phyloP scores from a whole-genome alignment of 2,797 vertebrate genomes.

The Crypturellus tataupa region DNA sequence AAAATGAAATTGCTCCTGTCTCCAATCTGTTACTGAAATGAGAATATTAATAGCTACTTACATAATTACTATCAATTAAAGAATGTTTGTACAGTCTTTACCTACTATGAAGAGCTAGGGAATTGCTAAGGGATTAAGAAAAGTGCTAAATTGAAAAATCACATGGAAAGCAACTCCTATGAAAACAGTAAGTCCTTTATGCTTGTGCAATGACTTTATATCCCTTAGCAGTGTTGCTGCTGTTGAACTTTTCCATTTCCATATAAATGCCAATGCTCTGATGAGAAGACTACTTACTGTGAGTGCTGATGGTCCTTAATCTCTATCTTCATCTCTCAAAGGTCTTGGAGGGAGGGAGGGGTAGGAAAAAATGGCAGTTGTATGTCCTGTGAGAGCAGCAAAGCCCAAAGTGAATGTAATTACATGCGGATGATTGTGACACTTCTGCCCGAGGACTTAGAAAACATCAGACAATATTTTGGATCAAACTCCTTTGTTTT shows the following conservation, averaged over 20 bases:
- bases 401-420: not conserved
- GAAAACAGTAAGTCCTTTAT: slow-evolving; percentile 13
- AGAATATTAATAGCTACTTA: not conserved
- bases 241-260: slow-evolving; percentile 7
- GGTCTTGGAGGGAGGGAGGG: not conserved
- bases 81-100: not conserved
- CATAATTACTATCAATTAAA: not conserved
- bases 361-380: not conserved
- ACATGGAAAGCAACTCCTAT: not conserved
- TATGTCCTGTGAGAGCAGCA: not conserved
- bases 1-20: not conserved
- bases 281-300: not conserved
- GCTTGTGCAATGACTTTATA: not conserved
- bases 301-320: not conserved
- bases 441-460: not conserved
- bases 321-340: not conserved
- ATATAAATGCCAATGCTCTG: slow-evolving; percentile 20
- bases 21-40: not conserved
- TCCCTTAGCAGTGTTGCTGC: not conserved
- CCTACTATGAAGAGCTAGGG: not conserved
- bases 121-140: not conserved
- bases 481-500: not conserved
- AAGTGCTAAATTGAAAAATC: not conserved
- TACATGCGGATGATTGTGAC: not conserved
- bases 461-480: not conserved